Conservation (phyloP, 2,113 vertebrate species). For the Hippocampus comes region DNA sequence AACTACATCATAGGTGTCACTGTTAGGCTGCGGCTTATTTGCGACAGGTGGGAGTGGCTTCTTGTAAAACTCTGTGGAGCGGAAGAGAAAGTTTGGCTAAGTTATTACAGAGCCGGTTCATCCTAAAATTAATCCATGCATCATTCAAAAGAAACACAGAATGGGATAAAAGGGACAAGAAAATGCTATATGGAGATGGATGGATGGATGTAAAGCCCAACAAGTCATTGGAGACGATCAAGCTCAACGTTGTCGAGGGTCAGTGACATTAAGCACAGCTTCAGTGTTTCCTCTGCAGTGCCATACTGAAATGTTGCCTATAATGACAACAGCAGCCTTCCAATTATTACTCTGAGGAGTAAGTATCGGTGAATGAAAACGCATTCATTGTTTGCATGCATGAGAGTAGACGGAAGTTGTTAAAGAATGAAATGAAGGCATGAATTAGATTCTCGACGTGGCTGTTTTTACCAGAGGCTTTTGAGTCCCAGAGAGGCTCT, state of each 20-base stretch:
- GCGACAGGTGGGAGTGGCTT: slow-evolving; percentile 77
- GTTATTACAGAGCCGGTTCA: slow-evolving; percentile 25
- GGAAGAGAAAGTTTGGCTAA: slow-evolving; percentile 19
- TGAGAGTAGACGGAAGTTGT: neutral
- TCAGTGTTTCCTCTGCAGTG: slow-evolving; percentile 44
- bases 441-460: neutral
- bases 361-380: slow-evolving; percentile 18
- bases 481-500: slow-evolving; percentile 71
- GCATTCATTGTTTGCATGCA: neutral
- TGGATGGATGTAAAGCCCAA: neutral
- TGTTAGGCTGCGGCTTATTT: slow-evolving; percentile 72
- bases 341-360: neutral
- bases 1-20: slow-evolving; percentile 71
- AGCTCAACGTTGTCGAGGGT: neutral
- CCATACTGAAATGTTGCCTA: neutral
- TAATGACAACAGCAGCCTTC: neutral
- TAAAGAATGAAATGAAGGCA: neutral
- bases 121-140: slow-evolving; percentile 13
- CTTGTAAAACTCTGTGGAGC: slow-evolving; percentile 73
- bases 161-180: neutral
- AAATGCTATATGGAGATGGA: neutral
- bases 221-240: neutral
- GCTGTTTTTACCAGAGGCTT: slow-evolving; percentile 68
- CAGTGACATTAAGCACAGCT: neutral
- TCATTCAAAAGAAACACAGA: neutral